These are phyloP conservation scores for Columba livia DNA, from an alignment of 2,113 vertebrate genomes.

Conservation along the genomic window DNA sequence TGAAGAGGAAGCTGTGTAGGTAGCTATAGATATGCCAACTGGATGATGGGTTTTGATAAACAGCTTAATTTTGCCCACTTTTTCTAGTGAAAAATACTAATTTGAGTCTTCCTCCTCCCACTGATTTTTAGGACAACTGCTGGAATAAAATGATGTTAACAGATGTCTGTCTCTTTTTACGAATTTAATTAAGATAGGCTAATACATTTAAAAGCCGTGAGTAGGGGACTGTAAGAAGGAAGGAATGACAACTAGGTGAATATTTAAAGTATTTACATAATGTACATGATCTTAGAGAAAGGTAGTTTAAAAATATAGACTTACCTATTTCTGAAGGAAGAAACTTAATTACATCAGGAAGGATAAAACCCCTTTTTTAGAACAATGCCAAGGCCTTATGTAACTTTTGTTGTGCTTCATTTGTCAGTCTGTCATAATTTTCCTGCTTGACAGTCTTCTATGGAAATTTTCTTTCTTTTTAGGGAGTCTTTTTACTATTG, in stretches of 20 bases:
- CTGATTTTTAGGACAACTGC: not conserved
- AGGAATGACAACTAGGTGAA: not conserved
- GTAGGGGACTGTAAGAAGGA: not conserved
- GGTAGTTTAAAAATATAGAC: not conserved
- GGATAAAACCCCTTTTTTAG: not conserved
- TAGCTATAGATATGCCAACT: accelerated
- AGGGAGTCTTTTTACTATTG: not conserved
- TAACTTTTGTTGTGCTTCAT: not conserved
- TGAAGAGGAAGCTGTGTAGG: not conserved
- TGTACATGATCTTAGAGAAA: not conserved
- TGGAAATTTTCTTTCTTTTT: not conserved
- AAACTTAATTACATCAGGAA: not conserved
- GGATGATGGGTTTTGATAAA: not conserved
- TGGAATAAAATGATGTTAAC: not conserved
- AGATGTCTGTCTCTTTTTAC: not conserved
- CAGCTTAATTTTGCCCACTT: not conserved
- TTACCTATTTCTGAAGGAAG: not conserved
- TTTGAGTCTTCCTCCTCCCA: not conserved
- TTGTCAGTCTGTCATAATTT: not conserved
- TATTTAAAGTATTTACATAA: not conserved
- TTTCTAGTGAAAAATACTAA: not conserved
- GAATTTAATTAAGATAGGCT: not conserved
- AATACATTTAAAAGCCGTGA: not conserved
- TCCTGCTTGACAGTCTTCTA: not conserved
- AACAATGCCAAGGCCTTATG: not conserved